Percentiles rank a stretch among this genome's conserved stretches.
Evolutionary conservation across 2,797 vertebrate species (phyloP).

Genomic region (Todus mexicanus): DNA sequence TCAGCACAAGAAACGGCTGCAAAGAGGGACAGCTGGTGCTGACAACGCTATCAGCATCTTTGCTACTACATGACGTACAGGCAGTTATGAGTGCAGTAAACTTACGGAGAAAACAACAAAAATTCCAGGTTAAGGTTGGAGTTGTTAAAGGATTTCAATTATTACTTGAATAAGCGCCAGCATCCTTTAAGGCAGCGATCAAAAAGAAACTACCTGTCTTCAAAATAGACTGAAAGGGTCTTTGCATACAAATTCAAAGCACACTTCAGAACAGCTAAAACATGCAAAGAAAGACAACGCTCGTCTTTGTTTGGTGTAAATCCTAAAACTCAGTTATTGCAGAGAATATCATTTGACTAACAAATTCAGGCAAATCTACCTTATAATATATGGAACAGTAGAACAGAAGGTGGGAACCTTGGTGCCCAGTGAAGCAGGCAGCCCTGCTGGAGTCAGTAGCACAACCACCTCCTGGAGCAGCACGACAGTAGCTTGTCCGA

Average conservation of each 20-base stretch:
- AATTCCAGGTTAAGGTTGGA: not conserved
- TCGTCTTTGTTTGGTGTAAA: not conserved
- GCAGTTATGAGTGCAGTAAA: not conserved
- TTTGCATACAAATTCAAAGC: not conserved
- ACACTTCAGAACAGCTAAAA: not conserved
- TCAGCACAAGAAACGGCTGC: constrained; percentile 10
- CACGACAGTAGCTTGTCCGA: not conserved
- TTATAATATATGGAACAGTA: accelerated
- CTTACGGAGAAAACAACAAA: constrained; percentile 2
- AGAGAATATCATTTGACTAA: not conserved
- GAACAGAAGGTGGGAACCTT: not conserved
- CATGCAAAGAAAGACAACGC: not conserved
- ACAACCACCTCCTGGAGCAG: not conserved
- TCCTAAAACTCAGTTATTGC: not conserved
- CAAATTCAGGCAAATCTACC: not conserved
- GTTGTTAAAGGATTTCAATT: not conserved
- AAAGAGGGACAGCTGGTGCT: constrained; percentile 51
- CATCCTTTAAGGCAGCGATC: not conserved
- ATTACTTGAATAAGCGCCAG: not conserved
- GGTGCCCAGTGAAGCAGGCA: too few relatives aligned
- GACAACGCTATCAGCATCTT: constrained; percentile 17
- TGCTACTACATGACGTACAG: constrained; percentile 21
- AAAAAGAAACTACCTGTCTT: not conserved
- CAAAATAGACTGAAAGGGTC: not conserved
- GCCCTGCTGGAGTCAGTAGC: not conserved